Percentiles rank a stretch among this genome's conserved stretches.
These are phyloP conservation scores for Porites rus DNA, from an alignment of 92 coral and sea anemone species.

Conservation along the genomic window DNA sequence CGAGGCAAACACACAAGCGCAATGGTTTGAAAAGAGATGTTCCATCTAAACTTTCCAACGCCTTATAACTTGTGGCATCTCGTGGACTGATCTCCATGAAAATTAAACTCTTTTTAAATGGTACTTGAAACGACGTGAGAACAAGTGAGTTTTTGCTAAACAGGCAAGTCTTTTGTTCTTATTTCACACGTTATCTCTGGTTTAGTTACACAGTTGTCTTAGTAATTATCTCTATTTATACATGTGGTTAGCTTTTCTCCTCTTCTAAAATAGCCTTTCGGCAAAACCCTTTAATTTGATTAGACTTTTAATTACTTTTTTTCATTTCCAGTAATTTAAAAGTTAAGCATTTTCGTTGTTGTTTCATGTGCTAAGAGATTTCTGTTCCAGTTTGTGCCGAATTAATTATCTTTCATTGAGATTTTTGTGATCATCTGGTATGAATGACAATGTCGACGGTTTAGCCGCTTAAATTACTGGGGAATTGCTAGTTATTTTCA, in stretches of 20 bases:
- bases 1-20: slow-evolving; percentile 1
- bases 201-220: slow-evolving; percentile 21
- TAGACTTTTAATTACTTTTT: slow-evolving; percentile 10
- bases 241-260: background rate
- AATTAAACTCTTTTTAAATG: background rate
- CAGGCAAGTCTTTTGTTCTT: slow-evolving; percentile 9
- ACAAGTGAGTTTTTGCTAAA: slow-evolving; percentile 18
- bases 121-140: slow-evolving; percentile 23
- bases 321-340: background rate
- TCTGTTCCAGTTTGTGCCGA: too few species aligned
- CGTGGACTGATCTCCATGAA: background rate
- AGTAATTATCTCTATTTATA: slow-evolving; percentile 10
- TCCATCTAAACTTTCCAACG: background rate
- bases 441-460: too few species aligned
- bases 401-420: too few species aligned
- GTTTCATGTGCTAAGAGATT: background rate
- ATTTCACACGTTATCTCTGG: slow-evolving; percentile 20
- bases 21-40: background rate
- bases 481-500: too few species aligned
- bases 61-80: background rate
- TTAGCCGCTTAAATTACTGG: too few species aligned
- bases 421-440: too few species aligned
- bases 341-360: background rate
- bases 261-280: slow-evolving; percentile 12
- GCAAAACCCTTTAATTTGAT: slow-evolving; percentile 9